phyloP scores from a whole-genome alignment of 1,140 invertebrate genomes.

The Aphelenchoides fujianensis region DNA sequence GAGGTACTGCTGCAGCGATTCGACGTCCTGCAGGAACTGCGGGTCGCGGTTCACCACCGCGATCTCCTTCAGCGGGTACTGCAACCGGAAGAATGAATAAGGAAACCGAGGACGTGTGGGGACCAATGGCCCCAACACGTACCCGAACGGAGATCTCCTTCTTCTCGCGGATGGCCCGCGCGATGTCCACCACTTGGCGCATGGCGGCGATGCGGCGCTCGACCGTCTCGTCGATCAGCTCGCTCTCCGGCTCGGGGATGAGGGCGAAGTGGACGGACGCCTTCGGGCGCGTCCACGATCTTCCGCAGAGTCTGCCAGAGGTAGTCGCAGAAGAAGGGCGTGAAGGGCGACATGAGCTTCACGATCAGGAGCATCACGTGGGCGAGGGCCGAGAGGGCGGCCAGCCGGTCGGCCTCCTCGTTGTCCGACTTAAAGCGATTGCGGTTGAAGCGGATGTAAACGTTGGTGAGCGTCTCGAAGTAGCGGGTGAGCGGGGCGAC shows the following conservation, averaged over 20 bases:
- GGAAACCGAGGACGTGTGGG: background rate
- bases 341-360: constrained; percentile 84
- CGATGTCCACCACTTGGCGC: constrained; percentile 91
- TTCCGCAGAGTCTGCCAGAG: constrained; percentile 84
- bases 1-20: constrained; percentile 79
- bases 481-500: constrained; percentile 88
- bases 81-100: constrained; percentile 62
- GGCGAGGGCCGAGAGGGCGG: constrained; percentile 82
- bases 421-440: constrained; percentile 73
- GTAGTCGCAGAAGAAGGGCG: constrained; percentile 89
- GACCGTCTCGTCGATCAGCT: constrained; percentile 79
- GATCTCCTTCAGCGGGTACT: constrained; percentile 90
- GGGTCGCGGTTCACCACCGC: constrained; percentile 85
- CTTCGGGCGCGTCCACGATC: constrained; percentile 57
- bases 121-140: too few species aligned
- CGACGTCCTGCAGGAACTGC: constrained; percentile 76
- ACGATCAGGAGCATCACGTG: constrained; percentile 83
- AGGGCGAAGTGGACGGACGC: constrained; percentile 54
- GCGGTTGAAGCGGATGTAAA: constrained; percentile 96
- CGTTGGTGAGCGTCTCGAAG: constrained; percentile 95
- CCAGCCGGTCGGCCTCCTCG: constrained; percentile 73
- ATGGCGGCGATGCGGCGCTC: constrained; percentile 84
- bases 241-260: constrained; percentile 58
- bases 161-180: constrained; percentile 83
- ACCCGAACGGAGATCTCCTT: constrained; percentile 78